A percentile compares a stretch with the other conserved stretches of the same genome.
phyloP scores from a whole-genome alignment of 2,888 invertebrate genomes.

The Bibio marci region DNA sequence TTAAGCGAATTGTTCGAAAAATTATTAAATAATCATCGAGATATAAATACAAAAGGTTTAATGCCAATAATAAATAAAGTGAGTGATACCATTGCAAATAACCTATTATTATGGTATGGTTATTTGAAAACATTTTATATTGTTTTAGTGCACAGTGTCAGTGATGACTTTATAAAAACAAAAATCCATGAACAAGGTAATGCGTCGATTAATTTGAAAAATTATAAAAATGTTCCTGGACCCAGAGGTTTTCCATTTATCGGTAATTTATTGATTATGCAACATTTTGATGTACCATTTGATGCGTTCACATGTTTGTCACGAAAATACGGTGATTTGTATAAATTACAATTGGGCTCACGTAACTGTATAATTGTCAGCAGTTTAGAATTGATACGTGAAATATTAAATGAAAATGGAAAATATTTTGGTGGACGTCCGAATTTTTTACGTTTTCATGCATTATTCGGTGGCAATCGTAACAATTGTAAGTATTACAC shows the following conservation, averaged over 20 bases:
- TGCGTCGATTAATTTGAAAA: too few relatives aligned
- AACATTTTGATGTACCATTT: slow-evolving; percentile 34
- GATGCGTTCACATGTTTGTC: slow-evolving; percentile 53
- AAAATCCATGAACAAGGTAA: too few relatives aligned
- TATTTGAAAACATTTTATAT: too few relatives aligned
- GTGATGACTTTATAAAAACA: too few relatives aligned
- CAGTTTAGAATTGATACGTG: slow-evolving; percentile 50
- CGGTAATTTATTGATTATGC: neutral
- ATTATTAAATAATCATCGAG: too few relatives aligned
- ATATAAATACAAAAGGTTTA: too few relatives aligned
- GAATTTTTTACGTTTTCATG: slow-evolving; percentile 62
- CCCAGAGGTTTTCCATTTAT: neutral
- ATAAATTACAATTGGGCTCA: slow-evolving; percentile 47
- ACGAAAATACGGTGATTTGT: slow-evolving; percentile 54
- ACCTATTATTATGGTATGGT: too few relatives aligned
- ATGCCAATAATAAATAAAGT: too few relatives aligned
- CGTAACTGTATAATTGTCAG: slow-evolving; percentile 58
- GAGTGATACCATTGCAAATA: too few relatives aligned
- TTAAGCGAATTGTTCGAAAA: too few relatives aligned
- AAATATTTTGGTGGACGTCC: slow-evolving; percentile 70
- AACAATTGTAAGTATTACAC: slow-evolving; percentile 61
- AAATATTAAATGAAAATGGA: slow-evolving; percentile 63
- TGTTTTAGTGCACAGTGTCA: too few relatives aligned
- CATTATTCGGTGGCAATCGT: slow-evolving; percentile 67
- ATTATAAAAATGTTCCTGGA: too few relatives aligned